Percentiles rank a stretch among this genome's conserved stretches.
phyloP scores from a whole-genome alignment of 2,888 invertebrate species.

The Proisotoma minuta region DNA sequence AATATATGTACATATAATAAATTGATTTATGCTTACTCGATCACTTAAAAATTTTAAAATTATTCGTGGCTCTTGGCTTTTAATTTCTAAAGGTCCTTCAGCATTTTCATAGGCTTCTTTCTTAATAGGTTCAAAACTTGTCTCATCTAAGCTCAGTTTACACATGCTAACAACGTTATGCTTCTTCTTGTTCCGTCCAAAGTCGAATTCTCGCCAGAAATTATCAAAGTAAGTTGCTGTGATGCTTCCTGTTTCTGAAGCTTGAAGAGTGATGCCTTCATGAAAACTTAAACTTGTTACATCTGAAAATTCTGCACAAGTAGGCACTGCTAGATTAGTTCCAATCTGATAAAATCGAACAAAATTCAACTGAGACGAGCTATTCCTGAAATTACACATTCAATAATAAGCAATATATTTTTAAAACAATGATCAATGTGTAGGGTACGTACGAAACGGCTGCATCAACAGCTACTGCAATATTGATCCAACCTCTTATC shows the following conservation, averaged over 20 bases:
- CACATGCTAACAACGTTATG: slow-evolving; percentile 35
- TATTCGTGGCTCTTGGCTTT: slow-evolving; percentile 25
- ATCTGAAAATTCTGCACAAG: slow-evolving; percentile 30
- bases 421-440: neutral
- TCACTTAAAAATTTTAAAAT: slow-evolving; percentile 26
- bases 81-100: neutral
- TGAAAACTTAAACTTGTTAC: slow-evolving; percentile 29
- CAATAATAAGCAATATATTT: neutral
- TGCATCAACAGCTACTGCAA: slow-evolving; percentile 28
- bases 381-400: slow-evolving; percentile 7
- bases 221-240: slow-evolving; percentile 38
- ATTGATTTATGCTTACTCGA: slow-evolving; percentile 23
- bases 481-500: slow-evolving; percentile 44
- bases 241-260: slow-evolving; percentile 40
- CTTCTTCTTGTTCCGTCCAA: slow-evolving; percentile 44
- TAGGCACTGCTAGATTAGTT: slow-evolving; percentile 26
- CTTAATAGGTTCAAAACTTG: slow-evolving; percentile 14
- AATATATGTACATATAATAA: neutral
- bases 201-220: slow-evolving; percentile 46
- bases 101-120: slow-evolving; percentile 1
- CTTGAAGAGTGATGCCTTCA: slow-evolving; percentile 40
- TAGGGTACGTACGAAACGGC: slow-evolving; percentile 27
- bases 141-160: slow-evolving; percentile 6
- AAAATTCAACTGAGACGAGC: slow-evolving; percentile 26
- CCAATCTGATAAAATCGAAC: slow-evolving; percentile 39